phyloP scores from a whole-genome alignment of 2,797 vertebrate species.

The Coracias cyanogaster region DNA sequence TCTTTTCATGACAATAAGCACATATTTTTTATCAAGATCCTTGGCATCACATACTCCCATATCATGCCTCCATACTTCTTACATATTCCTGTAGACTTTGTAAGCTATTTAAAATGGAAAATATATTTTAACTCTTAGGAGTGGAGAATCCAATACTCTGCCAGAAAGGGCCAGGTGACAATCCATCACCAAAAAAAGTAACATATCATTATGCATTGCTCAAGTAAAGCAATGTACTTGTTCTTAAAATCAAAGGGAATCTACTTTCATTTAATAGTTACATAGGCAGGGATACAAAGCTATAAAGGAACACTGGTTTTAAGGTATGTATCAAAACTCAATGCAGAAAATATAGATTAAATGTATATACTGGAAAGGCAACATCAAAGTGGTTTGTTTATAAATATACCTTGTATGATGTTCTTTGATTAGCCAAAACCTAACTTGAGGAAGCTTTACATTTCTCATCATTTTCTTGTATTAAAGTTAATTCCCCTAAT shows the following conservation, averaged over 20 bases:
- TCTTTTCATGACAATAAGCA: background rate
- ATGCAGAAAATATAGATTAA: background rate
- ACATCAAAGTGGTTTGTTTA: background rate
- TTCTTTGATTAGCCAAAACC: background rate
- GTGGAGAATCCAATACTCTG: background rate
- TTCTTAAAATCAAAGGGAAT: constrained; percentile 19
- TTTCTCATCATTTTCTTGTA: background rate
- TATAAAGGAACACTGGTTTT: background rate
- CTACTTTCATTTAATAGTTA: background rate
- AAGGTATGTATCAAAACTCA: background rate
- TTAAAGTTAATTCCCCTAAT: background rate
- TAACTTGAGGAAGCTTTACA: background rate
- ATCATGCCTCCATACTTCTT: background rate
- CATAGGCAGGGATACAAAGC: background rate
- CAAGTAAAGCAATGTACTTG: background rate
- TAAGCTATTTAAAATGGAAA: background rate
- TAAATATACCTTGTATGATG: background rate
- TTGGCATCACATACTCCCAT: background rate
- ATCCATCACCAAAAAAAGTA: background rate
- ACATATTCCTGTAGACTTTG: background rate
- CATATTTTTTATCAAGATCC: background rate
- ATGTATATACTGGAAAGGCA: background rate
- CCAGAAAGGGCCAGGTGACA: background rate
- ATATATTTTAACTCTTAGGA: background rate
- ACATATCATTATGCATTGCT: background rate